Evolutionary conservation across 2,888 invertebrate genomes (phyloP).

Genomic region (Myopa tessellatipennis): DNA sequence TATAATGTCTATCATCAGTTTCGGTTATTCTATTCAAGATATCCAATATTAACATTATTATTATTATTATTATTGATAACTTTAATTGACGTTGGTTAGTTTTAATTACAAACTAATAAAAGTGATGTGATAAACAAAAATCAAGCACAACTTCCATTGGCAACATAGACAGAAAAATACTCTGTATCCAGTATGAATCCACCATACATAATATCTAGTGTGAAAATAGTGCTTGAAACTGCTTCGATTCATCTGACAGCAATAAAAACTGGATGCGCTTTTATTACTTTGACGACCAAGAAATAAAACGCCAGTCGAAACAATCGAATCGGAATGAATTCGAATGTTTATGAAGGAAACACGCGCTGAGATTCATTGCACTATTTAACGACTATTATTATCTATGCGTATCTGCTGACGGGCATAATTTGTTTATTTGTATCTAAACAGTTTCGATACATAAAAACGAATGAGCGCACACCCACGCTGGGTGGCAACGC

Average conservation of each 20-base stretch:
- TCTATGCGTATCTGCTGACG: background rate
- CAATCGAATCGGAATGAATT: slow-evolving; percentile 4
- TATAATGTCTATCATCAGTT: too few species aligned
- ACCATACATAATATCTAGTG: too few species aligned
- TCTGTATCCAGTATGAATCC: too few species aligned
- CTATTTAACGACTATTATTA: background rate
- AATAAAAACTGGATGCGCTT: slow-evolving; percentile 23
- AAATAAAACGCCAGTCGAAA: slow-evolving; percentile 23
- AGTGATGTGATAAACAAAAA: too few species aligned
- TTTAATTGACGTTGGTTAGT: too few species aligned
- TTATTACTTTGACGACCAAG: slow-evolving; percentile 25
- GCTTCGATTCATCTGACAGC: background rate
- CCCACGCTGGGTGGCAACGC: slow-evolving; percentile 37
- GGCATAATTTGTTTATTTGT: slow-evolving; percentile 35
- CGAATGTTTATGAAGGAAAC: slow-evolving; percentile 32
- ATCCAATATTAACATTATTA: too few species aligned
- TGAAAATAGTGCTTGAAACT: too few species aligned
- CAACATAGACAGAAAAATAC: too few species aligned
- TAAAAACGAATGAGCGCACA: slow-evolving; percentile 10
- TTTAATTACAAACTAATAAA: too few species aligned
- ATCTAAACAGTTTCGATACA: slow-evolving; percentile 26
- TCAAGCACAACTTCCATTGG: too few species aligned
- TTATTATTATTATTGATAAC: too few species aligned
- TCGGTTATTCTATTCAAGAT: too few species aligned
- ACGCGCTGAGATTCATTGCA: slow-evolving; percentile 22